Conservation (phyloP, 2,113 vertebrate genomes). For the Semicossyphus pulcher region DNA sequence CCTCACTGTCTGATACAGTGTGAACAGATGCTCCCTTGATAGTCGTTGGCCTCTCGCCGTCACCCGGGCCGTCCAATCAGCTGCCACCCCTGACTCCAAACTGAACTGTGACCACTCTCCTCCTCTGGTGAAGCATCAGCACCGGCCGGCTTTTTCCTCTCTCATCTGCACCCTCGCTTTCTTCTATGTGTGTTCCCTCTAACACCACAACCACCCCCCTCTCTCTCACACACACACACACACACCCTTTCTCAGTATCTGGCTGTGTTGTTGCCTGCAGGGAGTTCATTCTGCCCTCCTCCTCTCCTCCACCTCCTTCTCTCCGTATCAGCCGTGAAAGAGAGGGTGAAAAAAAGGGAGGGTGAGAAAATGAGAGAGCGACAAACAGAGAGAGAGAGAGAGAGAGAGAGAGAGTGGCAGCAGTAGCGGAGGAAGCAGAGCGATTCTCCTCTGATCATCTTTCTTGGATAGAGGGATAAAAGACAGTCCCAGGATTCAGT, state of each 20-base stretch:
- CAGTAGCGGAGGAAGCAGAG: conserved; percentile 69
- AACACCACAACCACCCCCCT: conserved; percentile 28
- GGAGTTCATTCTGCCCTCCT: conserved; percentile 82
- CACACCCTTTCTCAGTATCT: conserved; percentile 72
- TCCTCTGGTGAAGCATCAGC: conserved; percentile 91
- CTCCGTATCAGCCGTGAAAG: conserved; percentile 78
- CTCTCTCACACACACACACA: neutral
- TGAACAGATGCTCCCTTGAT: conserved; percentile 83
- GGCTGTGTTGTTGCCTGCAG: conserved; percentile 80
- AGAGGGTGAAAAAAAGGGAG: conserved; percentile 69
- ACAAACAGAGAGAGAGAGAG: conserved; percentile 37
- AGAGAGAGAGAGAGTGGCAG: conserved; percentile 69
- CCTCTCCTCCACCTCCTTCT: conserved; percentile 76
- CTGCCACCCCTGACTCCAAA: conserved; percentile 91
- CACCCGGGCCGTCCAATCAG: conserved; percentile 92
- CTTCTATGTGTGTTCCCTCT: conserved; percentile 46
- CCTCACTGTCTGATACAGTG: conserved; percentile 70
- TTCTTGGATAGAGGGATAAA: conserved; percentile 82
- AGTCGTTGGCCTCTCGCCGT: conserved; percentile 86
- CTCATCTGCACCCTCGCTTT: conserved; percentile 58
- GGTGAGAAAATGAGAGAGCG: conserved; percentile 56
- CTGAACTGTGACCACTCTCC: conserved; percentile 90
- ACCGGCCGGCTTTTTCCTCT: conserved; percentile 75
- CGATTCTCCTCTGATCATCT: conserved; percentile 77
- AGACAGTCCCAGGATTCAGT: conserved; percentile 69